Conservation (phyloP, 2,888 invertebrate genomes). For the Endotricha flammealis region DNA sequence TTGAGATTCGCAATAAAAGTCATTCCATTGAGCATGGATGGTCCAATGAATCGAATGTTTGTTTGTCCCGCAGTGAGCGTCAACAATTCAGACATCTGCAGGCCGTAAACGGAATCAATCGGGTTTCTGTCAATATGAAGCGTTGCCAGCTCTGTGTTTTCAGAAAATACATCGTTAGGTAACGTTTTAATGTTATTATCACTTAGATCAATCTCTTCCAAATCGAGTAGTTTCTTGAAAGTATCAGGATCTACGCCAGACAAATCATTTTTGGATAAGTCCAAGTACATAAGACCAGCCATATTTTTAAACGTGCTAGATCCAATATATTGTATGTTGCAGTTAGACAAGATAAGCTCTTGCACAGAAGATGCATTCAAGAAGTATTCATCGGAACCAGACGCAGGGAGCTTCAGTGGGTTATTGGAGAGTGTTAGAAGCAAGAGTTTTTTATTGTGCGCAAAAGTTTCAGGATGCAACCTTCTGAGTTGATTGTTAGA, state of each 20-base stretch:
- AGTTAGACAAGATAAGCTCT: slow-evolving; percentile 84
- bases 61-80: slow-evolving; percentile 84
- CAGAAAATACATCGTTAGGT: slow-evolving; percentile 81
- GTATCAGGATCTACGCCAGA: slow-evolving; percentile 77
- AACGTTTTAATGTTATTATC: slow-evolving; percentile 82
- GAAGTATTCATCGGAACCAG: slow-evolving; percentile 65
- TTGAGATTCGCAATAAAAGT: slow-evolving; percentile 81
- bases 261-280: slow-evolving; percentile 83
- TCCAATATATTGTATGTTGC: slow-evolving; percentile 81
- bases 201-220: slow-evolving; percentile 86
- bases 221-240: slow-evolving; percentile 80
- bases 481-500: slow-evolving; percentile 82
- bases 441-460: slow-evolving; percentile 80
- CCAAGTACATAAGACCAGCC: slow-evolving; percentile 81
- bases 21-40: slow-evolving; percentile 82
- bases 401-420: slow-evolving; percentile 73
- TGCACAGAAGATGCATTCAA: slow-evolving; percentile 81
- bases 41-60: slow-evolving; percentile 80
- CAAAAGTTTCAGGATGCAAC: slow-evolving; percentile 84
- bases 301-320: slow-evolving; percentile 81
- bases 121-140: slow-evolving; percentile 85
- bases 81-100: slow-evolving; percentile 80
- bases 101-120: slow-evolving; percentile 79
- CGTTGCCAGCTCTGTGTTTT: slow-evolving; percentile 81
- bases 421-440: slow-evolving; percentile 83